Percentiles rank a stretch among this genome's conserved stretches.
These are phyloP conservation scores for Listronotus bonariensis DNA, from an alignment of 1,140 invertebrate genomes.

Conservation along the genomic window DNA sequence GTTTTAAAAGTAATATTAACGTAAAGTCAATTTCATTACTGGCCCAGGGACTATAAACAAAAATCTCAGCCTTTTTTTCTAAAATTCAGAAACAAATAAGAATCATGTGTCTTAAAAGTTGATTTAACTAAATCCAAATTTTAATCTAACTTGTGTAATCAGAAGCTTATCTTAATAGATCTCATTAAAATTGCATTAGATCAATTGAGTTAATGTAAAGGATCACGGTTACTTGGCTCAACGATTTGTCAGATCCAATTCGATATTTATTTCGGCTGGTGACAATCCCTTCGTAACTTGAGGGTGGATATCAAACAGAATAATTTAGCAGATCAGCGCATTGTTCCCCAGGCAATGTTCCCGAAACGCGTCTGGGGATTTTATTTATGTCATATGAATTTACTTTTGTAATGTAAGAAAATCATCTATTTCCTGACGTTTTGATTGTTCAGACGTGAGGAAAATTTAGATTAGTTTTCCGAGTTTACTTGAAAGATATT, in stretches of 20 bases:
- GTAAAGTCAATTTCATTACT: no score
- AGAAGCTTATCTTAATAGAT: no score
- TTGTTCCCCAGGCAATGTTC: conserved; percentile 39
- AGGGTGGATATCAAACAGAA: conserved; percentile 32
- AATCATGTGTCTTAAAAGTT: no score
- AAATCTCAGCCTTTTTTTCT: no score
- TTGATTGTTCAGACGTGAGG: conserved; percentile 29
- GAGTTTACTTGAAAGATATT: no score
- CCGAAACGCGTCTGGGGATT: conserved; percentile 20
- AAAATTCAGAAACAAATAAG: no score
- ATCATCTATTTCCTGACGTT: conserved; percentile 10
- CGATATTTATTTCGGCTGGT: conserved; percentile 16
- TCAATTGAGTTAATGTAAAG: conserved; percentile 2
- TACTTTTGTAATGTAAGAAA: conserved; percentile 16
- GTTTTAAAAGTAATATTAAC: no score
- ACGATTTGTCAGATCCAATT: conserved; percentile 24
- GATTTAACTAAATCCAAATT: no score
- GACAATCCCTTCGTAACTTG: conserved; percentile 25
- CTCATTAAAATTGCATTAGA: neutral
- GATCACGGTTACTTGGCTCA: conserved; percentile 7
- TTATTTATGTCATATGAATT: conserved; percentile 34
- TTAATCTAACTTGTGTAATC: no score
- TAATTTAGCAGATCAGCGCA: conserved; percentile 36
- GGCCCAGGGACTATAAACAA: no score
- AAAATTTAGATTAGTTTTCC: conserved; percentile 8